Evolutionary conservation across 2,113 vertebrate species (phyloP), one percentile per base, ranked within the genome.

Genomic region (Oryzias celebensis): DNA sequence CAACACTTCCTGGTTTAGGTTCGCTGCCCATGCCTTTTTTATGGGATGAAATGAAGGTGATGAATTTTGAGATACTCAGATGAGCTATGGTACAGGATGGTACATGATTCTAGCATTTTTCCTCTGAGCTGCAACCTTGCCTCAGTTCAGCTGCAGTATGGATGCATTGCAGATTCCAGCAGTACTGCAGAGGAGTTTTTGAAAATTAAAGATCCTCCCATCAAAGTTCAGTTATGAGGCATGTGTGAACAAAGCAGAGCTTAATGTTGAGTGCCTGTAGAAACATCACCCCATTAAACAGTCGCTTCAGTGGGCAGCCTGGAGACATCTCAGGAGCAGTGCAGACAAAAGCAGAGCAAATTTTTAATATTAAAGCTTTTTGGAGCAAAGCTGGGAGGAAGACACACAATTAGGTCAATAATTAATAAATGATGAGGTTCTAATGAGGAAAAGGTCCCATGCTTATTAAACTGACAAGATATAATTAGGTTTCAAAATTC

Each of bases 401-500:
- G 83, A 80, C 78, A 71, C 64, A 81, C 75, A 84, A 89, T 88
- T 87, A 86, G 82, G 77, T 73, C 16, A 73, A 80, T 83, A 85
- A 90, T 88, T 84, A 88, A 87, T 84, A 87, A 83, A 70, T 79
- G 81, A 85, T 77, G 80, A 86, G 78, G 71, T 77, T 64, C 67
- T 82, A 84, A 82, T 90, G 74, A 88, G 76, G 83, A 85, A 78
- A 73, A 75, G 20, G 7, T 62, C 67, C 72, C 67, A 68, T 63
- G 72, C 71, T 82, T 83, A 80, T 89, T 88, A 86, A 81, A 89
- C 68, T 62, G 72, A 87, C 83, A 82, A 80, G 81, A 83, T 70
- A 80, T 90, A 90, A 91, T 91, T 90, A 91, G 87, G 77, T 80
- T 89, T 80, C 82, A 87, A 85, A 87, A 88, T 86, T 88, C 80